phyloP scores from a whole-genome alignment of 2,113 vertebrate genomes.

The Petrocephalus zakoni region DNA sequence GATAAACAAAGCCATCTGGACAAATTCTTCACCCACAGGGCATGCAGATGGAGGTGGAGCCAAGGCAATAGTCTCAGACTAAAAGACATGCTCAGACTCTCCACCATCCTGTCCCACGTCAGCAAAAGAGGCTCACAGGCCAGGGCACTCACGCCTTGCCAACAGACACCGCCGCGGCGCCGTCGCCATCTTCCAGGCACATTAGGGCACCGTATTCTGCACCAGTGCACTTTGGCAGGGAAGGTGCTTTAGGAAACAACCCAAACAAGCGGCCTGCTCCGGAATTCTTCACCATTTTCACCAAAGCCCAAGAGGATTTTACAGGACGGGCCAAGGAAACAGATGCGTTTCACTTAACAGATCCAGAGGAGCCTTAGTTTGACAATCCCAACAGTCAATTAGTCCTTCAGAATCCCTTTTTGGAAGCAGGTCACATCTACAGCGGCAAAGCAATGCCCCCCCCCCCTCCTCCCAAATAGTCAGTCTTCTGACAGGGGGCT shows the following conservation, averaged over 20 bases:
- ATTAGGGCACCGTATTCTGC: not conserved
- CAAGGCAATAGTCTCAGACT: constrained; percentile 54
- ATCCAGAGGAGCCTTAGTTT: not conserved
- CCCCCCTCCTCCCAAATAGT: no score
- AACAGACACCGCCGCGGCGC: not conserved
- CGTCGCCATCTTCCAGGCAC: no score
- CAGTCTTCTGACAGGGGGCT: not conserved
- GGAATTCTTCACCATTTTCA: no score
- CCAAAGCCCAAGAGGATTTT: not conserved
- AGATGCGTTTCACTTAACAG: not conserved
- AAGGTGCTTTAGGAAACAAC: no score
- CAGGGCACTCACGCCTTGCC: not conserved
- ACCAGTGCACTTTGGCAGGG: not conserved
- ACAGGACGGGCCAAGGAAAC: not conserved
- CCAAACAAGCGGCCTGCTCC: no score
- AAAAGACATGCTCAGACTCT: constrained; percentile 37
- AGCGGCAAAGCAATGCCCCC: not conserved
- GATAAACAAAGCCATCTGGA: constrained; percentile 11
- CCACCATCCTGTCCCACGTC: not conserved
- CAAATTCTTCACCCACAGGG: not conserved
- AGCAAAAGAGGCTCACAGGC: not conserved
- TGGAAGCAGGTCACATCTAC: not conserved
- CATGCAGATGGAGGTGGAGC: constrained; percentile 37
- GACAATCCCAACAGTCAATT: not conserved
- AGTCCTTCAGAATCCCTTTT: not conserved